Conservation (phyloP, 2,888 invertebrate genomes). For the Camptogramma bilineatum region DNA sequence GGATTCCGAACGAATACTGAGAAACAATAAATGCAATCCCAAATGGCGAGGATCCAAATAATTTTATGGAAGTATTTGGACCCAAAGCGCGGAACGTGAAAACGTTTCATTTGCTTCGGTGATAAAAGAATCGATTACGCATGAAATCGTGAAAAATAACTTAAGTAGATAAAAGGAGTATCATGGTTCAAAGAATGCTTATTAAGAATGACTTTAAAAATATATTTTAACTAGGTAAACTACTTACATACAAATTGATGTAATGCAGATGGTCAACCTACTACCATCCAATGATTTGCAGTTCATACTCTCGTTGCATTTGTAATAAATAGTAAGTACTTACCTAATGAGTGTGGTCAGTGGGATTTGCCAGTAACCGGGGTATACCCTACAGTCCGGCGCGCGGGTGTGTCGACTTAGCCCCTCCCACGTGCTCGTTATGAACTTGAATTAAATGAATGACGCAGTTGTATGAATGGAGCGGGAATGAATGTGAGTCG, state of each 20-base stretch:
- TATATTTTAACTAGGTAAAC: background rate
- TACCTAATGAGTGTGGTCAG: background rate
- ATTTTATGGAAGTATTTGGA: slow-evolving; percentile 66
- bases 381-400: slow-evolving; percentile 28
- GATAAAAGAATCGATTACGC: slow-evolving; percentile 59
- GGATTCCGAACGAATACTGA: slow-evolving; percentile 66
- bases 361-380: slow-evolving; percentile 7
- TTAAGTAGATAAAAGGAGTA: background rate
- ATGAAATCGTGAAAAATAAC: slow-evolving; percentile 1
- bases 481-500: slow-evolving; percentile 81
- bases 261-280: background rate
- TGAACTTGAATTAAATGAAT: slow-evolving; percentile 84
- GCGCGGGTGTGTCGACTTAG: slow-evolving; percentile 61
- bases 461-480: slow-evolving; percentile 82
- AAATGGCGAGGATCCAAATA: slow-evolving; percentile 69
- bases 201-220: background rate
- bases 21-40: slow-evolving; percentile 70
- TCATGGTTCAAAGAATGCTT: background rate
- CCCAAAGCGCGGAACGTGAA: slow-evolving; percentile 53
- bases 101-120: slow-evolving; percentile 62
- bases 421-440: slow-evolving; percentile 74
- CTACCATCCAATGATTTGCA: background rate
- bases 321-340: background rate
- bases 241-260: background rate
- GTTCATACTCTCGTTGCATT: background rate